phyloP scores from a whole-genome alignment of 2,888 invertebrate genomes.

The Pyralis farinalis region DNA sequence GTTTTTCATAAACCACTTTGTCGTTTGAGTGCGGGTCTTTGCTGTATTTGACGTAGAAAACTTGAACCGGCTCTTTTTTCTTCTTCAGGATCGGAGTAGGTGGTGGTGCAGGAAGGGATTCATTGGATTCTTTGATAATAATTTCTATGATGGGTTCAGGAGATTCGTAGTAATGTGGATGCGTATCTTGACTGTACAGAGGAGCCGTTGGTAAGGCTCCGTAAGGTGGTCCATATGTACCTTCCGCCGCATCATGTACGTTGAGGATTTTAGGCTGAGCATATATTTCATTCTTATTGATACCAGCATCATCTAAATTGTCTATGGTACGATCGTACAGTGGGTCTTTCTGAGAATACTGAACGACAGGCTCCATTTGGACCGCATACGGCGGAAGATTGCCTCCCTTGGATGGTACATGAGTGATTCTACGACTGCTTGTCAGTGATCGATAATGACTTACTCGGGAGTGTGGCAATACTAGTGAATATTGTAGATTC shows the following conservation, averaged over 20 bases:
- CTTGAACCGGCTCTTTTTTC: slow-evolving; percentile 92
- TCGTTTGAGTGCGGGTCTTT: slow-evolving; percentile 89
- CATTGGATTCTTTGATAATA: slow-evolving; percentile 94
- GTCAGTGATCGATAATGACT: slow-evolving; percentile 74
- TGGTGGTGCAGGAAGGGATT: slow-evolving; percentile 85
- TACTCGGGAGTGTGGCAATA: slow-evolving; percentile 80
- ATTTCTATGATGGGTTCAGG: slow-evolving; percentile 96
- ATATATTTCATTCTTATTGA: slow-evolving; percentile 68
- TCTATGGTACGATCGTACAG: slow-evolving; percentile 83
- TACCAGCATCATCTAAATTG: slow-evolving; percentile 64
- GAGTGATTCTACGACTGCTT: slow-evolving; percentile 77
- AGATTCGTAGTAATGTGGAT: slow-evolving; percentile 84
- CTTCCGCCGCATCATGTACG: slow-evolving; percentile 65
- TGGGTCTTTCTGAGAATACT: slow-evolving; percentile 90
- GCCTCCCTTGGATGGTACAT: slow-evolving; percentile 66
- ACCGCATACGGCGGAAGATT: slow-evolving; percentile 87
- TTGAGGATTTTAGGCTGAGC: slow-evolving; percentile 74
- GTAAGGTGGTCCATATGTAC: slow-evolving; percentile 70
- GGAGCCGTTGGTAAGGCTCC: slow-evolving; percentile 68
- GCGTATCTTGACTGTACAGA: slow-evolving; percentile 67
- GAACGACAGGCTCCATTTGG: slow-evolving; percentile 89
- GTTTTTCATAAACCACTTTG: slow-evolving; percentile 89
- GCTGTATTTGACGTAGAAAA: slow-evolving; percentile 95
- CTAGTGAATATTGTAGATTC: slow-evolving; percentile 81
- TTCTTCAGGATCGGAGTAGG: slow-evolving; percentile 73